Conservation (phyloP, 2,797 vertebrate species). For the Myotis daubentonii region DNA sequence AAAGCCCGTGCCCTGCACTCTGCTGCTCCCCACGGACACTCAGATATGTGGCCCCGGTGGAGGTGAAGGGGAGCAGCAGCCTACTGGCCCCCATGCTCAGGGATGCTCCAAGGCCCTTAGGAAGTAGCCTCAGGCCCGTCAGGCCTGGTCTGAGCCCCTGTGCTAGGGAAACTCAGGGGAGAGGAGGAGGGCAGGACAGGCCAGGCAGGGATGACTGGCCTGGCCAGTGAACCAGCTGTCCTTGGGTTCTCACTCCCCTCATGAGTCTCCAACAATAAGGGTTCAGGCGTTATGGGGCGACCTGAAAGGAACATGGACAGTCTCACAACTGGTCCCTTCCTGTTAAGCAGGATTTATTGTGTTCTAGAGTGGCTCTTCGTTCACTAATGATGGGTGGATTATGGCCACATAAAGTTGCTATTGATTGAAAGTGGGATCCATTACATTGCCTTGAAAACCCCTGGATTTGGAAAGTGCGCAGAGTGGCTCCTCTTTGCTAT, state of each 20-base stretch:
- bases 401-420: neutral
- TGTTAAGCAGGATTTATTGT: neutral
- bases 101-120: neutral
- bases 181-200: fast-evolving
- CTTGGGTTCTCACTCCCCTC: neutral
- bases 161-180: neutral
- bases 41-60: fast-evolving
- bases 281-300: neutral
- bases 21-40: neutral
- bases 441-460: fast-evolving
- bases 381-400: neutral
- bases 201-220: neutral
- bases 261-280: neutral
- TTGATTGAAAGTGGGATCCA: neutral
- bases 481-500: neutral
- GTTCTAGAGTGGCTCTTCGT: neutral
- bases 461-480: neutral
- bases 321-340: neutral
- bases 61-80: neutral
- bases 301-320: neutral
- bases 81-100: neutral
- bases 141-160: neutral
- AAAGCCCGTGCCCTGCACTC: neutral
- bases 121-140: neutral
- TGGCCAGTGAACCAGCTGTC: neutral